Base-by-base conservation (phyloP, 1,140 invertebrate genomes). In the Temnothorax nylanderi region DNA sequence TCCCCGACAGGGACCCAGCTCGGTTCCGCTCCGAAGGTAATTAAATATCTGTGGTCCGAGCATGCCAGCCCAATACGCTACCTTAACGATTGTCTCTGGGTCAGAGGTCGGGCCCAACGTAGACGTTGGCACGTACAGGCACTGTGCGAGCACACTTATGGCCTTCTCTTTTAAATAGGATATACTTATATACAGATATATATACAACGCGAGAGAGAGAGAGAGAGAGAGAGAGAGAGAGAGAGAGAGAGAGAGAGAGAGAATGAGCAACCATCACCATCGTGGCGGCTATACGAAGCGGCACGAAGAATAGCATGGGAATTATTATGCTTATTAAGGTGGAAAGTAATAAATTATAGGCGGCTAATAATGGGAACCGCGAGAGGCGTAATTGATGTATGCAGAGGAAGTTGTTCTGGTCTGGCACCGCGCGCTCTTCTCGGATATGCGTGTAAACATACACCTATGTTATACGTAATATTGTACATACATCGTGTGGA, bases 321-420 rank as follows among this genome's bases (percentile, higher is more conserved):
- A 95, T 82, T 90, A 90, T 90, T 90, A 90, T 94, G 94, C 94
- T 95, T 95, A 95, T 95, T 95, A 95, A 95, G 93, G 92, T 94
- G 92, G 94, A 94, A 95, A 95, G 94, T 95, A 94, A 95, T 95
- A 95, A 95, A 95, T 95, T 95, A 95, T 94, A 69, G 92, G 72
- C 91, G 65, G 80, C 86, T 90, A 90, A 90, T 90, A 89, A 89
- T 87, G 86, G 80, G 86, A 67, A 89, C 54, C 78, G 75, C 64
- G 90, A 89, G 89, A 89, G 92, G 37, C 78, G 81, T 94, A 95
- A 94, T 95, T 94, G 94, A 94, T 93, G 92, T 92, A 94, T 93
- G 94, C 92, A 92, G 94, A 94, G 94, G 94, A 94, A 94, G 94
- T 94, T 91, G 92, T 94, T 94, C 80, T 81, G 78, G 37, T 37